Evolutionary conservation across 2,113 vertebrate species (phyloP), one percentile per base, ranked within the genome.

Genomic region (Jaculus jaculus): DNA sequence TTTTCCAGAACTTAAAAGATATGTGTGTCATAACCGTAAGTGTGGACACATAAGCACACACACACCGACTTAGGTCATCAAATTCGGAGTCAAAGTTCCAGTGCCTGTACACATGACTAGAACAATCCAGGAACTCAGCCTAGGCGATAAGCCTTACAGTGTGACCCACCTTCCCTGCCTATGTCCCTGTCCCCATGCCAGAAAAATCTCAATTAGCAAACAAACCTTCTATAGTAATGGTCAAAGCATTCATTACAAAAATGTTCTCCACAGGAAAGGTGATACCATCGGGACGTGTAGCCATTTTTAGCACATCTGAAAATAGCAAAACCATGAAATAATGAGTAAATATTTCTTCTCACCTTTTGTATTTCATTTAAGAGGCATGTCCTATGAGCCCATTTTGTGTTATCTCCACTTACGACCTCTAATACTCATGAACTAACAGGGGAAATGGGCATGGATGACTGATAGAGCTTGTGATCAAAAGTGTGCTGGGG

Each of bases 181-280:
- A 3, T 54, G 11, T 54, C 54, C 7, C 15, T 54, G 54, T 54
- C 54, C 28, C 39, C 21, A 51, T 32, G 28, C 54, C 80, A 66
- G 0, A 0, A 5, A 79, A 30, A 82, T 8, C 54, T 81, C 80
- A n/a, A n/a, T n/a, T n/a, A 80, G 26, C 17, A n/a, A 94, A 94
- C 89, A 74, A 98, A 99, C 99, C 99, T 99, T 98, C 99, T 98
- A 96, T 99, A 99, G 96, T 99, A 99, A 97, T 99, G 98, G 97
- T 99, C 99, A 95, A 99, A 99, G 93, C 99, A 99, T 95, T 99
- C 99, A 51, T 99, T 99, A 97, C 99, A 99, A 97, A 99, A 99
- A 97, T 99, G 99, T 78, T 99, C 99, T 28, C 99, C 99, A 81
- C 99, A 99, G 75, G 99, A 99, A 39, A 99, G 98, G 80, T 99